Percentiles rank a stretch among this genome's conserved stretches.
These are phyloP conservation scores for Ormyrus rosae DNA, from an alignment of 2,888 invertebrate species.

Conservation along the genomic window DNA sequence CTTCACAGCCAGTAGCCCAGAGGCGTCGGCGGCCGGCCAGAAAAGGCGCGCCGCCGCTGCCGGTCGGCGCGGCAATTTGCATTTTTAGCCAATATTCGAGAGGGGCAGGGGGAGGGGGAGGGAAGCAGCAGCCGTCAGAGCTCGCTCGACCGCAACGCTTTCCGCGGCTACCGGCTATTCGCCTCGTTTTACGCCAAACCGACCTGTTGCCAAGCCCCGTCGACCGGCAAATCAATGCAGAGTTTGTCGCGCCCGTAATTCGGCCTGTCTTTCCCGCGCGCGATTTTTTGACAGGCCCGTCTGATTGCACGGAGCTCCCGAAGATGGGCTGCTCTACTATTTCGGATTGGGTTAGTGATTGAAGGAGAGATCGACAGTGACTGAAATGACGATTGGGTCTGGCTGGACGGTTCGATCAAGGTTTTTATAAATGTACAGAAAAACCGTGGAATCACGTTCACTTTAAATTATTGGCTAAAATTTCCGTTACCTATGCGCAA, in stretches of 20 bases:
- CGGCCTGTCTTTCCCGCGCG: conserved; percentile 34
- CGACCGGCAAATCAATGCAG: conserved; percentile 48
- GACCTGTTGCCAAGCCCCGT: conserved; percentile 67
- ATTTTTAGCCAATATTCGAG: conserved; percentile 71
- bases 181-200: conserved; percentile 61
- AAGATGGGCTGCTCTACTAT: not conserved
- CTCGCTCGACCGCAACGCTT: conserved; percentile 59
- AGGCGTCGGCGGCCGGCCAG: conserved; percentile 52
- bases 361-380: not conserved
- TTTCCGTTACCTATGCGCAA: no score
- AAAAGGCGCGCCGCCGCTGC: conserved; percentile 36
- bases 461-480: no score
- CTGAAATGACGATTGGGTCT: not conserved
- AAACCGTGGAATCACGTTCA: no score
- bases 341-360: conserved; percentile 14
- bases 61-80: conserved; percentile 65
- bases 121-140: conserved; percentile 48
- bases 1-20: conserved; percentile 60
- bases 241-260: conserved; percentile 36
- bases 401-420: not conserved
- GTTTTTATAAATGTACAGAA: no score
- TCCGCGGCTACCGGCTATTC: conserved; percentile 59
- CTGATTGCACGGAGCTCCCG: no score
- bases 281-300: no score
- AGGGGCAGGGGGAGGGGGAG: conserved; percentile 6